Evolutionary conservation across 1,140 invertebrate genomes (phyloP).

Genomic region (Arion vulgaris): DNA sequence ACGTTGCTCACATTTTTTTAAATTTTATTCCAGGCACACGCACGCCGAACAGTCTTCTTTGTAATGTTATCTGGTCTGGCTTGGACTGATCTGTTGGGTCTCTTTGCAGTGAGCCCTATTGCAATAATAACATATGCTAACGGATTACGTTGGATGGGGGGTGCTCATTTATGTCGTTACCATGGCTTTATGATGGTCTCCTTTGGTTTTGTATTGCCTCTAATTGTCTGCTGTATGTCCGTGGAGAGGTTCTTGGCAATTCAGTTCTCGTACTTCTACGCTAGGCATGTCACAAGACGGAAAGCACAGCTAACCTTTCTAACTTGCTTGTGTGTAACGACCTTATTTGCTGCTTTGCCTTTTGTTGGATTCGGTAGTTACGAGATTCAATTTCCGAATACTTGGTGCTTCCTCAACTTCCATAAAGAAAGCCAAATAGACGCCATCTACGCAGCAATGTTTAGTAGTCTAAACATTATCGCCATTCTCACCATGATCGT

Average conservation of each 20-base stretch:
- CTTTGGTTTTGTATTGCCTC: constrained; percentile 69
- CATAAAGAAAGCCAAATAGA: constrained; percentile 65
- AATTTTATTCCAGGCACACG: constrained; percentile 33
- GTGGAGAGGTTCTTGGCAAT: constrained; percentile 71
- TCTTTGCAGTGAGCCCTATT: constrained; percentile 68
- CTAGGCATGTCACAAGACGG: constrained; percentile 57
- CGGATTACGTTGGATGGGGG: constrained; percentile 68
- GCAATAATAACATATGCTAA: constrained; percentile 70
- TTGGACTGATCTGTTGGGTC: constrained; percentile 72
- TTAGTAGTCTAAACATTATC: constrained; percentile 64
- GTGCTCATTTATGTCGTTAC: constrained; percentile 65
- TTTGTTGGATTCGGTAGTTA: constrained; percentile 71
- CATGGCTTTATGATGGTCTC: constrained; percentile 72
- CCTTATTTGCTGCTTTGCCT: constrained; percentile 67
- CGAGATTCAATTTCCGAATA: constrained; percentile 70
- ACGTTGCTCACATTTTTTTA: no score
- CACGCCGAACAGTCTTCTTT: constrained; percentile 70
- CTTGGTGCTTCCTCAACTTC: constrained; percentile 74
- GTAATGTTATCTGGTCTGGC: constrained; percentile 69
- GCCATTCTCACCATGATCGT: constrained; percentile 64
- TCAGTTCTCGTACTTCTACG: constrained; percentile 71
- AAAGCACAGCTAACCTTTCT: constrained; percentile 63
- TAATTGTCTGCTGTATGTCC: constrained; percentile 72
- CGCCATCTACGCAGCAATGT: constrained; percentile 62
- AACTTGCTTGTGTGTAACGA: constrained; percentile 63